These are phyloP conservation scores for Anadara kagoshimensis DNA, from an alignment of 1,140 invertebrate species.

Conservation along the genomic window DNA sequence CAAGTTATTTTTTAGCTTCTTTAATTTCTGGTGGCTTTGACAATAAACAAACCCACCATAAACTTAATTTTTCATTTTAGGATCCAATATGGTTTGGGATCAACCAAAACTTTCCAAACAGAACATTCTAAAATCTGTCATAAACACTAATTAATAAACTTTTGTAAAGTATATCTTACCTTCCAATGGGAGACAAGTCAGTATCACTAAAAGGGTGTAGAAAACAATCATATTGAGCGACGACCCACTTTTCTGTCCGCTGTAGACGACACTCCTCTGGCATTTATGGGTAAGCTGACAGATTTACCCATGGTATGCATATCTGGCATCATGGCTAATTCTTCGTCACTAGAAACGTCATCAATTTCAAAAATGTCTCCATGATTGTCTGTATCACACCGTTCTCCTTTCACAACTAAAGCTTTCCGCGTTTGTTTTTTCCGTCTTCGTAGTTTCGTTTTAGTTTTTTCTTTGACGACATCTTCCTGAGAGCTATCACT, in stretches of 20 bases:
- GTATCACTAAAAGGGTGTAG: slow-evolving; percentile 95
- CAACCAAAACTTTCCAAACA: no score
- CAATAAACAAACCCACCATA: no score
- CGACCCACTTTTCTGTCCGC: slow-evolving; percentile 61
- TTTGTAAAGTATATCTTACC: slow-evolving; percentile 75
- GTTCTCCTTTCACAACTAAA: no score
- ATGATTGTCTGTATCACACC: neutral
- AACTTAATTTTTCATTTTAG: no score
- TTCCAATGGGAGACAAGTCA: slow-evolving; percentile 82
- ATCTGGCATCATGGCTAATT: slow-evolving; percentile 36
- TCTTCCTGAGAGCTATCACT: slow-evolving; percentile 43
- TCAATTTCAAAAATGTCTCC: slow-evolving; percentile 77
- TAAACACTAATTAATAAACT: neutral
- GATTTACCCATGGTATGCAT: slow-evolving; percentile 38
- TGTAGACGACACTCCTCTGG: slow-evolving; percentile 49
- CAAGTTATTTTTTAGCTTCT: no score
- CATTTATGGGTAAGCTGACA: slow-evolving; percentile 48
- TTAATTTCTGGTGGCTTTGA: no score
- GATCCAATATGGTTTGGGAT: no score
- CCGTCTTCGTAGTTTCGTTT: no score
- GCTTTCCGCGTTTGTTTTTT: neutral
- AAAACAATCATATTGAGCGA: slow-evolving; percentile 66
- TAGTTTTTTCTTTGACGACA: neutral
- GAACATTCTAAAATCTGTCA: no score
- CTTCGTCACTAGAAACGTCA: slow-evolving; percentile 73